These are phyloP conservation scores for Choreutis nemorana DNA, from an alignment of 2,888 invertebrate species.

Conservation along the genomic window DNA sequence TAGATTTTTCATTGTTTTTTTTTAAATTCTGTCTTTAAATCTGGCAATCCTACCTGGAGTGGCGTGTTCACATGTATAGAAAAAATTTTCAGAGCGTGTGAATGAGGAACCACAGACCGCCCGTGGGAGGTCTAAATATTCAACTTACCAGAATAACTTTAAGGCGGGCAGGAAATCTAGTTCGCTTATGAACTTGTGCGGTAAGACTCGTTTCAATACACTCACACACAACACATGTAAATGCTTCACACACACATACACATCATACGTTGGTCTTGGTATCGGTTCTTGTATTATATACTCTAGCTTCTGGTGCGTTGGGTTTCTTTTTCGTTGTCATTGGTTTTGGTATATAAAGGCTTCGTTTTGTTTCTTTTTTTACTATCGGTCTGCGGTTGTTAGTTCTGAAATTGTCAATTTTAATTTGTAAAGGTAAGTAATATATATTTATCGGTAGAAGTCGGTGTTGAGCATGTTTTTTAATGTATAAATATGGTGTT, in stretches of 20 bases:
- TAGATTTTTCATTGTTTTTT: too few species aligned
- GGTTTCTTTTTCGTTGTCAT: slow-evolving; percentile 50
- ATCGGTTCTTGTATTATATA: slow-evolving; percentile 5
- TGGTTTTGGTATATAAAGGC: slow-evolving; percentile 10
- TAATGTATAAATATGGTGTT: slow-evolving; percentile 37
- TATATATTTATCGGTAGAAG: not conserved
- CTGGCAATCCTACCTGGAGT: too few species aligned
- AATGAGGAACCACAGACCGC: slow-evolving; percentile 81
- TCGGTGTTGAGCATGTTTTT: slow-evolving; percentile 28
- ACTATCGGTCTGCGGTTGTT: not conserved
- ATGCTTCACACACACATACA: slow-evolving; percentile 50
- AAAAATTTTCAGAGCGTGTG: slow-evolving; percentile 83
- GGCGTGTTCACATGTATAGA: slow-evolving; percentile 47
- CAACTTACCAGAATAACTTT: slow-evolving; percentile 86
- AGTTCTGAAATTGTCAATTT: not conserved
- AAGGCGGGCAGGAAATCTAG: slow-evolving; percentile 89
- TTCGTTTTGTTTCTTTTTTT: not conserved
- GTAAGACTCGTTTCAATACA: slow-evolving; percentile 77
- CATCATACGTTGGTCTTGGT: slow-evolving; percentile 34
- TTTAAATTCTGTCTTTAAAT: too few species aligned
- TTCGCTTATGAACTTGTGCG: slow-evolving; percentile 95
- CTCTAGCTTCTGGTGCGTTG: slow-evolving; percentile 47
- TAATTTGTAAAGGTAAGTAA: not conserved
- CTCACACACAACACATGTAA: slow-evolving; percentile 35
- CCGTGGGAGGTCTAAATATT: slow-evolving; percentile 85